Conservation (phyloP, 2,888 invertebrate genomes). For the Sminthurides aquaticus region DNA sequence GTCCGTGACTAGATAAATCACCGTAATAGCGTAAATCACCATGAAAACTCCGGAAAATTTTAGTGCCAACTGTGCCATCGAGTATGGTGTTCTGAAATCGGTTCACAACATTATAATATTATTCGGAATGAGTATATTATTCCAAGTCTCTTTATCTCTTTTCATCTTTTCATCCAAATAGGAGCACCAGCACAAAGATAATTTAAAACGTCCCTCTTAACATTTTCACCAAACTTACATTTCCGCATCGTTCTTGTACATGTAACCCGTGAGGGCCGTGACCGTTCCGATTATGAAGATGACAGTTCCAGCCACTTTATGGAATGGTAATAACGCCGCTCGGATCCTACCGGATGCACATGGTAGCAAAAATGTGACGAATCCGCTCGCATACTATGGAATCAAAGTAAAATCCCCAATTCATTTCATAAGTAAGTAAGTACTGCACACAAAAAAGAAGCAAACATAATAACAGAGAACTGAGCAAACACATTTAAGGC, state of each 20-base stretch:
- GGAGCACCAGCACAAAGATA: too few relatives aligned
- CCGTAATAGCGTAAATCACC: slow-evolving; percentile 32
- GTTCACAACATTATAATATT: neutral
- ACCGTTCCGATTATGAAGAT: slow-evolving; percentile 33
- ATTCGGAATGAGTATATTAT: too few relatives aligned
- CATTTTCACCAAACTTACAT: neutral
- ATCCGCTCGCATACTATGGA: slow-evolving; percentile 38
- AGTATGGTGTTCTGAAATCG: neutral
- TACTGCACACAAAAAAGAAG: too few relatives aligned
- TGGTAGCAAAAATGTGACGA: slow-evolving; percentile 39
- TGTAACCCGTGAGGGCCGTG: slow-evolving; percentile 38
- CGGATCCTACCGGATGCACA: slow-evolving; percentile 33
- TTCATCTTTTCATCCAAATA: too few relatives aligned
- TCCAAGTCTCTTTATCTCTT: too few relatives aligned
- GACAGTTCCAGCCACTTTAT: slow-evolving; percentile 36
- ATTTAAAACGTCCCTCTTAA: neutral
- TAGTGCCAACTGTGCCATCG: slow-evolving; percentile 11
- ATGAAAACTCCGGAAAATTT: slow-evolving; percentile 38
- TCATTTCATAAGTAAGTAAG: too few relatives aligned
- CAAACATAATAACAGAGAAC: too few relatives aligned
- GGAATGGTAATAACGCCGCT: slow-evolving; percentile 34
- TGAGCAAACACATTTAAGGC: too few relatives aligned
- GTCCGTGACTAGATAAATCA: slow-evolving; percentile 32
- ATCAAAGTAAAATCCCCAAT: slow-evolving; percentile 7
- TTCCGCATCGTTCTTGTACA: slow-evolving; percentile 20